Evolutionary conservation across 1,140 invertebrate genomes (phyloP).

Genomic region (Pachypeltis micranthus): DNA sequence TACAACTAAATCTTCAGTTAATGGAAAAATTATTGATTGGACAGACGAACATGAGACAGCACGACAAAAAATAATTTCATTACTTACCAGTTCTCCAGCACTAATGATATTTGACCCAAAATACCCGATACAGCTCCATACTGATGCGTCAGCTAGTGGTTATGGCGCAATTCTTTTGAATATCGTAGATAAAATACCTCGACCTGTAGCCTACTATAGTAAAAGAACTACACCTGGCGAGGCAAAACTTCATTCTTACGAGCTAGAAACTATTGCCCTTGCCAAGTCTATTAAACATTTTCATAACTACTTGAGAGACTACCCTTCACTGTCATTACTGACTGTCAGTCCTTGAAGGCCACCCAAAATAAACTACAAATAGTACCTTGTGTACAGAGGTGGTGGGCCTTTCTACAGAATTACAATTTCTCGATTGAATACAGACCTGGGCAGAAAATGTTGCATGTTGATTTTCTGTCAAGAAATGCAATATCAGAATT

Average conservation of each 20-base stretch:
- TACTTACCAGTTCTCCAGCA: constrained; percentile 27
- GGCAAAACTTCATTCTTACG: not conserved
- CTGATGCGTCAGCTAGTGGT: constrained; percentile 23
- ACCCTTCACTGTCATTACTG: constrained; percentile 1
- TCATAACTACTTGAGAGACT: not conserved
- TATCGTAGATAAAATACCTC: constrained; percentile 8
- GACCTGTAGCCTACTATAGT: constrained; percentile 24
- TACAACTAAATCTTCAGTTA: not conserved
- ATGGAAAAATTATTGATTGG: constrained; percentile 4
- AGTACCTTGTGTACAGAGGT: not conserved
- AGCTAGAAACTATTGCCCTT: not conserved
- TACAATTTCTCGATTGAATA: constrained; percentile 4
- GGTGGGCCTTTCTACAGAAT: constrained; percentile 4
- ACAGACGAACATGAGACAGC: not conserved
- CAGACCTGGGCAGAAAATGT: not conserved
- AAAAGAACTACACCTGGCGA: constrained; percentile 1
- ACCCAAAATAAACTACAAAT: not conserved
- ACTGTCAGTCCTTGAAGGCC: constrained; percentile 5
- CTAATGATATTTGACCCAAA: constrained; percentile 32
- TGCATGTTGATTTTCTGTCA: constrained; percentile 6
- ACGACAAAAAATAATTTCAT: not conserved
- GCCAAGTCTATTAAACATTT: not conserved
- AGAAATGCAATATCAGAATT: not conserved
- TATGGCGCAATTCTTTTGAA: constrained; percentile 24
- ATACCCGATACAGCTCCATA: constrained; percentile 29